Evolutionary conservation across 2,888 invertebrate species (phyloP).

Genomic region (Balanococcus diminutus): DNA sequence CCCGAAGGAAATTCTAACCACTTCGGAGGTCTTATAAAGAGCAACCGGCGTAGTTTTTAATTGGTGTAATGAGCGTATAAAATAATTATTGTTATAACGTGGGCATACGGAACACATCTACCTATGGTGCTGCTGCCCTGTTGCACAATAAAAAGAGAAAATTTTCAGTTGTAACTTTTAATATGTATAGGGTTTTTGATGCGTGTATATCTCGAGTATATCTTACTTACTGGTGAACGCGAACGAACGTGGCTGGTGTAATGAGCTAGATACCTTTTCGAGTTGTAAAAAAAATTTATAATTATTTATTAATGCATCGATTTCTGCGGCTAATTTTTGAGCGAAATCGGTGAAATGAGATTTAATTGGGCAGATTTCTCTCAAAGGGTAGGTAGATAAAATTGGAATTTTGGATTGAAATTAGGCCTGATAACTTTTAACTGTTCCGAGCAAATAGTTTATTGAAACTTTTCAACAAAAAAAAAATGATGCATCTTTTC

Average conservation of each 20-base stretch:
- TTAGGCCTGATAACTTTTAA: too few species aligned
- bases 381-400: too few species aligned
- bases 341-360: not conserved
- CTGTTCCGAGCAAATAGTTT: too few species aligned
- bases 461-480: too few species aligned
- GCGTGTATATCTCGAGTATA: not conserved
- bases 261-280: not conserved
- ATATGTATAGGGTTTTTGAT: not conserved
- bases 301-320: not conserved
- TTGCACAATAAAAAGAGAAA: slow-evolving; percentile 11
- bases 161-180: not conserved
- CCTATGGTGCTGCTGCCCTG: not conserved
- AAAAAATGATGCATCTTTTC: too few species aligned
- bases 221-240: too few species aligned
- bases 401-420: too few species aligned
- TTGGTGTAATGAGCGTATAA: not conserved
- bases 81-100: not conserved
- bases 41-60: not conserved
- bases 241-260: not conserved
- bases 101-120: not conserved
- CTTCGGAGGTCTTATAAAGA: not conserved
- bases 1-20: not conserved
- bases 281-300: not conserved
- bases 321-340: not conserved
- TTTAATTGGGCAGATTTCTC: too few species aligned